Percentiles rank a stretch among this genome's conserved stretches.
Conservation (phyloP, 2,113 vertebrate genomes). For the Vicugna pacos region DNA sequence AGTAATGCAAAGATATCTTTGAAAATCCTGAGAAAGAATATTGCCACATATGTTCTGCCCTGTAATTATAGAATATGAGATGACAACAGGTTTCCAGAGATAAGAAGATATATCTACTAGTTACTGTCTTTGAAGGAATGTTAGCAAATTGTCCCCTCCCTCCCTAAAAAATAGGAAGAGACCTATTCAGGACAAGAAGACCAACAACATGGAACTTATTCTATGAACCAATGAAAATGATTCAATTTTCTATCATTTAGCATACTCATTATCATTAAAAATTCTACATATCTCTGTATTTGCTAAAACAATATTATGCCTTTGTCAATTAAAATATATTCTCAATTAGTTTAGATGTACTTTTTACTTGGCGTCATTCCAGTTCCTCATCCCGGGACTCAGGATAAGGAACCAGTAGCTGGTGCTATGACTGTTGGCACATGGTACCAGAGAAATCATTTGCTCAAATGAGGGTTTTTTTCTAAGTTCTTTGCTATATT, state of each 20-base stretch:
- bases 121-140: not conserved
- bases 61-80: not conserved
- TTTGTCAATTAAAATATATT: not conserved
- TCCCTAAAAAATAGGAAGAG: not conserved
- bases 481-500: not conserved
- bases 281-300: not conserved
- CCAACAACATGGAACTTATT: not conserved
- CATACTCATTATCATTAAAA: not conserved
- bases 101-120: not conserved
- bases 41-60: not conserved
- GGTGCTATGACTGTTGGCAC: not conserved
- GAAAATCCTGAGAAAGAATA: not conserved
- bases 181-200: not conserved
- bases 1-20: constrained; percentile 38
- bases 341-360: not conserved
- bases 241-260: not conserved
- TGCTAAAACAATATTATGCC: not conserved
- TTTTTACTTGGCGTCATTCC: not conserved
- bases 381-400: not conserved
- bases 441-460: not conserved
- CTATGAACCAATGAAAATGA: not conserved
- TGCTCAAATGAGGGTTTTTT: not conserved
- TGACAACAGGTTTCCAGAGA: not conserved
- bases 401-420: not conserved
- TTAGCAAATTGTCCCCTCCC: not conserved